Evolutionary conservation across 2,113 vertebrate species (phyloP).

Genomic region (Chionis minor): DNA sequence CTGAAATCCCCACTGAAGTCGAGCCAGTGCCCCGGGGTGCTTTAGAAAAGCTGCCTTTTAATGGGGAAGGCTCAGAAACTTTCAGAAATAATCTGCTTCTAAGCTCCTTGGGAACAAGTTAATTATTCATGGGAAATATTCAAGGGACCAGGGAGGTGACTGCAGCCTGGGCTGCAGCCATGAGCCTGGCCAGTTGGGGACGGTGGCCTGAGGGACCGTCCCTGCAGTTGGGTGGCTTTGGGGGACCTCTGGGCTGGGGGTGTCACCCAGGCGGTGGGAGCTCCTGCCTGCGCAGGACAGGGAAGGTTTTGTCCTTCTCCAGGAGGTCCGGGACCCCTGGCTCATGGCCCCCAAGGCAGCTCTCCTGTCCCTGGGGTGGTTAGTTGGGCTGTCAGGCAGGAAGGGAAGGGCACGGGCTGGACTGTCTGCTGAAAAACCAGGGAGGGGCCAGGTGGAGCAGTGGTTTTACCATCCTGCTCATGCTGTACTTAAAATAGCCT

Average conservation of each 20-base stretch:
- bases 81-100: not conserved
- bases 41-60: too few species aligned
- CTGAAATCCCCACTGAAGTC: not conserved
- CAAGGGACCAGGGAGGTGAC: fast-evolving
- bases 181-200: too few species aligned
- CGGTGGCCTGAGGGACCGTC: fast-evolving
- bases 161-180: not conserved
- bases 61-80: not conserved
- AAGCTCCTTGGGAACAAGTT: not conserved
- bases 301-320: not conserved
- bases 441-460: not conserved
- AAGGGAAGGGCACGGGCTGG: not conserved
- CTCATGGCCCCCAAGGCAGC: too few species aligned
- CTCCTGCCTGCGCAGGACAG: too few species aligned
- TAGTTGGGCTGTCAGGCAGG: not conserved
- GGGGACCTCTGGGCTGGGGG: too few species aligned
- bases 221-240: not conserved
- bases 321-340: not conserved
- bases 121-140: too few species aligned
- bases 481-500: not conserved
- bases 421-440: not conserved
- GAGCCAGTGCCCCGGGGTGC: not conserved
- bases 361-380: not conserved
- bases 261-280: fast-evolving
- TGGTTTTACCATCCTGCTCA: not conserved